Percentiles rank a stretch among this genome's conserved stretches.
phyloP scores from a whole-genome alignment of 2,888 invertebrate species.

The Pristionchus exspectatus region DNA sequence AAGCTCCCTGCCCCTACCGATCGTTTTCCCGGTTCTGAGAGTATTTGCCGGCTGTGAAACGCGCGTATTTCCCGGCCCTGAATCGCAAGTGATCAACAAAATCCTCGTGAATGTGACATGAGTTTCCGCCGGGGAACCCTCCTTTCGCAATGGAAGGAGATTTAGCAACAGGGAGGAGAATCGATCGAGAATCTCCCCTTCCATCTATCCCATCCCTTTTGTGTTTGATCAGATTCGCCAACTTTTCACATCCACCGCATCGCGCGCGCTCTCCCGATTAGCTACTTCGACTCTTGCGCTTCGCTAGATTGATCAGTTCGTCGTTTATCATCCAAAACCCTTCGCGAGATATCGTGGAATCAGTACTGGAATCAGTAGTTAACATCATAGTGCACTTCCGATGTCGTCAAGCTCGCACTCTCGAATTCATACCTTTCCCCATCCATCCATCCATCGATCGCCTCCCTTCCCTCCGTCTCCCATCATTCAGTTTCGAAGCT shows the following conservation, averaged over 20 bases:
- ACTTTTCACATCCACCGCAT: neutral
- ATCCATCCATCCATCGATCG: neutral
- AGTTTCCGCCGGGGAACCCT: neutral
- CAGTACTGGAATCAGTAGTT: too few species aligned
- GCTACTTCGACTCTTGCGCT: neutral
- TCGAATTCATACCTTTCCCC: neutral
- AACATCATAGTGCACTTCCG: too few species aligned
- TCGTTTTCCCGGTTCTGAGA: neutral
- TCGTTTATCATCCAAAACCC: too few species aligned
- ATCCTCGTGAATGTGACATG: neutral
- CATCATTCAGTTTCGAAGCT: neutral
- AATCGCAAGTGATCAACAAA: neutral
- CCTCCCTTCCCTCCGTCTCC: neutral
- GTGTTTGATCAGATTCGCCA: slow-evolving; percentile 42
- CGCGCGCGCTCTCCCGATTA: neutral
- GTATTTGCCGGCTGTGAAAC: neutral
- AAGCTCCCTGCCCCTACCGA: slow-evolving; percentile 5
- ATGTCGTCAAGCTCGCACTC: neutral
- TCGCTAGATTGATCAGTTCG: neutral
- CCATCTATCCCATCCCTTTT: neutral
- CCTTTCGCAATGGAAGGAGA: neutral
- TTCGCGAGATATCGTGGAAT: too few species aligned
- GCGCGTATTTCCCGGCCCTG: neutral
- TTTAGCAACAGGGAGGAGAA: slow-evolving; percentile 8
- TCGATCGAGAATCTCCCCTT: neutral